Evolutionary conservation across 2,113 vertebrate species (phyloP).

Genomic region (Hyperopisus bebe): DNA sequence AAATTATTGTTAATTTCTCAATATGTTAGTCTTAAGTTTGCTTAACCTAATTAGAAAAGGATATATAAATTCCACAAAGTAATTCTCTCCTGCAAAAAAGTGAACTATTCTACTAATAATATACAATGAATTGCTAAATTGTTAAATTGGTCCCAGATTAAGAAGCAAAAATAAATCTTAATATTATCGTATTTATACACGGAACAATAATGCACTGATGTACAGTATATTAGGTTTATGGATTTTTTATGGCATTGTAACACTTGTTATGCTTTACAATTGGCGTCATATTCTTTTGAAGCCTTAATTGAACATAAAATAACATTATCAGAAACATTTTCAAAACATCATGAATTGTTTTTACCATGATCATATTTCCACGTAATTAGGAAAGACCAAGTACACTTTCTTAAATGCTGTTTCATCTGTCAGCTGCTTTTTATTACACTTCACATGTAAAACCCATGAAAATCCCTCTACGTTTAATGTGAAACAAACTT

Average conservation of each 20-base stretch:
- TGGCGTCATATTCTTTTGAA: not conserved
- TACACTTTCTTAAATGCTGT: not conserved
- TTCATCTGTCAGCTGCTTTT: not conserved
- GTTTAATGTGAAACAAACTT: not conserved
- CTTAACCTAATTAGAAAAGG: not conserved
- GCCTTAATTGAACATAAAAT: not conserved
- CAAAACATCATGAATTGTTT: conserved; percentile 27
- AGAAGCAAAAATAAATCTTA: not conserved
- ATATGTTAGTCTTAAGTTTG: not conserved
- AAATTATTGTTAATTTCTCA: not conserved
- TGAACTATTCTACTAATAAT: not conserved
- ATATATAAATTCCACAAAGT: not conserved
- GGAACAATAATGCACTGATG: not conserved
- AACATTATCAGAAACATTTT: conserved; percentile 27
- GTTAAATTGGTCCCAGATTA: not conserved
- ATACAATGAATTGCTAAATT: not conserved
- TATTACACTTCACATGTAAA: not conserved
- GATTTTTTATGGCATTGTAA: not conserved
- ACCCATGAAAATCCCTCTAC: not conserved
- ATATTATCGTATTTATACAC: not conserved
- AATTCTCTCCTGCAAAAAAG: not conserved
- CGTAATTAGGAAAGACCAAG: not conserved
- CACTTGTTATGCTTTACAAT: not conserved
- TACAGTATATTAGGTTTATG: not conserved
- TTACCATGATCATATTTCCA: not conserved